Evolutionary conservation across 2,113 vertebrate species (phyloP), one percentile per base, ranked within the genome.

Genomic region (Rhabdomys dilectus): DNA sequence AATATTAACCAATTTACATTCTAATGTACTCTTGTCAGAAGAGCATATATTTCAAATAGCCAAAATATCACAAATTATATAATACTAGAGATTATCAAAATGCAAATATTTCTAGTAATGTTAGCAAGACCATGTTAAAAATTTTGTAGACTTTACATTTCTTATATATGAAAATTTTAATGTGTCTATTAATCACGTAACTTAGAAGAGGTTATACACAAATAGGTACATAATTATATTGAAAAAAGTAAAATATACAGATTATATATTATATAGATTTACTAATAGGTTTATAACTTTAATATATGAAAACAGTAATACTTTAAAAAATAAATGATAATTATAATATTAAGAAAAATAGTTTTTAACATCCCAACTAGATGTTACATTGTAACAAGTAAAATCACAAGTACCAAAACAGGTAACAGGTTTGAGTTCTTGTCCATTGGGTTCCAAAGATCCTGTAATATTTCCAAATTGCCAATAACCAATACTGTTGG

Each of bases 1-100:
- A 56, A n/a, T 89, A 92, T 96, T 96, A 95, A 80, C 58, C 91
- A 72, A 97, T 97, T 97, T 91, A 56, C 73, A 96, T 91, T 91
- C 81, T 91, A 96, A 97, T 78, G 8, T 94, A 78, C 53, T 81
- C 73, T 88, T 94, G 77, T 89, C 53, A 93, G 60, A 95, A 96
- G n/a, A 95, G n/a, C 70, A 6, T 45, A 56, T 95, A 96, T 97
- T 97, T 95, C 87, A 97, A 68, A 75, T 51, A 96, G 73, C 16
- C 42, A 93, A 93, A 95, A 91, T 85, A 73, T 48, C 45, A 64
- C 56, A 75, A 94, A 81, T 26, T 88, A 72, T 53, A 90, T 39
- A 76, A 97, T 91, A 81, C 16, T 91, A 3, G 10, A 78, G 73
- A 88, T 58, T n/a, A 94, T 85, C 22, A 93, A 96, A 94, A 97